phyloP scores from a whole-genome alignment of 2,888 invertebrate genomes.

The Cecidostiba fungosa region DNA sequence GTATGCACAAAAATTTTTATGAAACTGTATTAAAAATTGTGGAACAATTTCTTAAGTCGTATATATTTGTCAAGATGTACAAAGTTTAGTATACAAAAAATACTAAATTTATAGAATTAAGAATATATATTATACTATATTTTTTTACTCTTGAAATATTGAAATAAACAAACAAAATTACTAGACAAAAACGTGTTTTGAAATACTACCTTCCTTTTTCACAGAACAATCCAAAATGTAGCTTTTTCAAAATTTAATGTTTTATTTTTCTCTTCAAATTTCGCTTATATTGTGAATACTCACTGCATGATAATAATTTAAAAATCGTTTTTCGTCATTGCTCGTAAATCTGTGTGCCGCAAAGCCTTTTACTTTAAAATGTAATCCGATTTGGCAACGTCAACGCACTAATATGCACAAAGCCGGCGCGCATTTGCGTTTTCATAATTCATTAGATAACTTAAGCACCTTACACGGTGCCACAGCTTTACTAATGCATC shows the following conservation, averaged over 20 bases:
- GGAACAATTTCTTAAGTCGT: conserved; percentile 47
- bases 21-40: conserved; percentile 39
- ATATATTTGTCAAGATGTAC: conserved; percentile 49
- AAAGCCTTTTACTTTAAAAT: not conserved
- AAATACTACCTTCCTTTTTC: conserved; percentile 62
- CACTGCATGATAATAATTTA: not conserved
- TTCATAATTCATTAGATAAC: conserved; percentile 2
- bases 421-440: not conserved
- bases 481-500: not conserved
- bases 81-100: conserved; percentile 50
- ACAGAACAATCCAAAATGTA: not conserved
- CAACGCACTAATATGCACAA: not conserved
- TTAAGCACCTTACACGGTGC: not conserved
- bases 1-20: conserved; percentile 42
- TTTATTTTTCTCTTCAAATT: not conserved
- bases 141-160: conserved; percentile 57
- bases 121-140: conserved; percentile 59
- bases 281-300: not conserved
- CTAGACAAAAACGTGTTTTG: conserved; percentile 62
- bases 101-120: conserved; percentile 61
- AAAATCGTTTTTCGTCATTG: not conserved
- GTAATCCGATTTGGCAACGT: not conserved
- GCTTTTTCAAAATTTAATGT: not conserved
- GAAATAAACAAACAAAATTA: conserved; percentile 61
- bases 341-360: not conserved